Base-by-base conservation (phyloP, 1,140 invertebrate species). In the Drosophila sucinea region DNA sequence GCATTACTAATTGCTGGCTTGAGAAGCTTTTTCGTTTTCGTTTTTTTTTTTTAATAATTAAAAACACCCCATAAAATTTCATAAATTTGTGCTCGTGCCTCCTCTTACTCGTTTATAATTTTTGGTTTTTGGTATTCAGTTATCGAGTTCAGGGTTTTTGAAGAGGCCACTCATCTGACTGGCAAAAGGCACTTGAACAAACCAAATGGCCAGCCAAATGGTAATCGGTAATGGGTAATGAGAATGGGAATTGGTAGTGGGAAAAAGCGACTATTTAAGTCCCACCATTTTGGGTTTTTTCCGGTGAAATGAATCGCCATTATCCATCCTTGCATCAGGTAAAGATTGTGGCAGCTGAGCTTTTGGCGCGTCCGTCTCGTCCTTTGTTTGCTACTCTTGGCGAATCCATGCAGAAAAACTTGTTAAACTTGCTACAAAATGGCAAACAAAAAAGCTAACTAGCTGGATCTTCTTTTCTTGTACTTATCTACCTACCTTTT, bases 11-110 rank as follows among this genome's bases (percentile, higher is more conserved):
- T 61, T 61, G 72, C 60, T 58, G 55, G 70, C 54, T 27, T 66
- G 41, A 74, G 60, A 25, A 25, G 32, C 30, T 70, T 51, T 51
- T 27, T 17, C 44, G 17, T 47, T 38, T 55, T 44, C 60, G 17
- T 47, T 6, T 23, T 47, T 47, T 27, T 51, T 51, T 10, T 8
- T 47, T 25, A 68, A 76, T 41, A 67, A 76, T 76, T 64, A 54
- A 76, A 84, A 77, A 70, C 81, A 85, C 81, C 77, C 74, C 74
- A 83, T 67, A 55, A 56, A 71, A 69, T 67, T 73, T 47, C 80
- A 82, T 81, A 72, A 79, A 75, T 72, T 77, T 63, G 70, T 67
- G 70, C 83, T 81, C 83, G 83, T 89, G 84, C 83, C 77, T 73
- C 25, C 44, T 27, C 44, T 51, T 23, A 51, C 60, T 10, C 71